Base-by-base conservation (phyloP, 2,888 invertebrate genomes). In the Aleiodes alternator region DNA sequence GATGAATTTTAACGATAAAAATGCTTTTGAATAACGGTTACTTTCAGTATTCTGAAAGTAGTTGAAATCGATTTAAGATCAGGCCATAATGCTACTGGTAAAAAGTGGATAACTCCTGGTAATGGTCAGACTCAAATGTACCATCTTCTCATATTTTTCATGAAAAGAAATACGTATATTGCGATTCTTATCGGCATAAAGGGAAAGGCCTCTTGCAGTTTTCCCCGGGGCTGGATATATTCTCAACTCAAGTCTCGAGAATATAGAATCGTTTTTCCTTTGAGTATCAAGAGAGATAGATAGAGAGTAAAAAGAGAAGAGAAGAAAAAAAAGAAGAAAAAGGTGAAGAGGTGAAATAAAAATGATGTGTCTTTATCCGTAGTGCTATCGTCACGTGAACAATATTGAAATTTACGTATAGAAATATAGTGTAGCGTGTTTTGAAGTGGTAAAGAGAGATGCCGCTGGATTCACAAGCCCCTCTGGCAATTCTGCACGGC, bases 391-490 rank as follows among this genome's bases (percentile, higher is more conserved):
- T 38, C 61, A 51, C 68, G 61, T 70, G 75, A 74, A 64, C 77
- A 56, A 75, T 77, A 73, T 71, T 74, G 79, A 79, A 81, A 81
- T 80, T 80, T 76, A 69, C 76, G 56, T 72, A 69, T 76, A 69
- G 55, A 71, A 79, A 78, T 80, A 79, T 80, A 80, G 78, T 77
- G 76, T 73, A 51, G 72, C 59, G 59, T 56, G 55, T 38, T 38
- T 71, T 29, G 51, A 51, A 51, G 51, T 53, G 16, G 51, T 51
- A 68, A 34, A 53, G 50, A 72, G 69, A 73, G 59, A 59, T 50
- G 61, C 68, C 69, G 51, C 31, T 16, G 53, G 56, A 69, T 57
- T 43, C 43, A 29, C 51, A 68, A 51, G 16, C 59, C 69, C 76
- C 68, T n/a, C 7, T 50, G 72, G 76, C 76, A 68, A 61, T 51